Percentiles rank a stretch among this genome's conserved stretches.
Evolutionary conservation across 2,888 invertebrate genomes (phyloP).

Genomic region (Mythimna loreyi): DNA sequence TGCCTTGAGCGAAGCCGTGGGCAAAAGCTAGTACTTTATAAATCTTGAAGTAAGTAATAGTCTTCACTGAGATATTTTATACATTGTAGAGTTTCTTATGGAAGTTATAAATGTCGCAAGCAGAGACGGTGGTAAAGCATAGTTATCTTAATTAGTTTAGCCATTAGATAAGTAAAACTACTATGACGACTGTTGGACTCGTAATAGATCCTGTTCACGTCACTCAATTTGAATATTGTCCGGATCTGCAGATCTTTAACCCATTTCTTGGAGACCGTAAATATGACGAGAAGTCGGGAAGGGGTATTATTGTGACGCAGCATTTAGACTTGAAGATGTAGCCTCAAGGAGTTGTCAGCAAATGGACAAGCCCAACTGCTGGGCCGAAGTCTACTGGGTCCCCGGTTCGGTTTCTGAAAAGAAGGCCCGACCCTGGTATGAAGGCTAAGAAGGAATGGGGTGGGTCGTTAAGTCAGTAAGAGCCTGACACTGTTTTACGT

Average conservation of each 20-base stretch:
- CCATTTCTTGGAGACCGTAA: constrained; percentile 6
- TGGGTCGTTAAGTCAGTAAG: too few species aligned
- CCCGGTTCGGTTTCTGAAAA: too few species aligned
- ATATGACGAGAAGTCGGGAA: not conserved
- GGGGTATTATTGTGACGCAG: not conserved
- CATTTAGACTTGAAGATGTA: too few species aligned
- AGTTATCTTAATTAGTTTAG: constrained; percentile 16
- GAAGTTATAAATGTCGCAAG: not conserved
- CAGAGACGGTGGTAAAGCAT: not conserved
- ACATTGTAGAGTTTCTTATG: not conserved
- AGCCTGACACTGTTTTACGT: too few species aligned
- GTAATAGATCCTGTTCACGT: constrained; percentile 37
- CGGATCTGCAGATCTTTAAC: too few species aligned
- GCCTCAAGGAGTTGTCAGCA: too few species aligned
- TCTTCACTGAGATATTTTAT: not conserved
- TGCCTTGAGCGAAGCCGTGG: too few species aligned
- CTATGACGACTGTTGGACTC: constrained; percentile 10
- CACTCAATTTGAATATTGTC: constrained; percentile 38
- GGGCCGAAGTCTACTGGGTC: too few species aligned
- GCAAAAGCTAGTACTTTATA: too few species aligned
- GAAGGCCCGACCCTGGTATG: too few species aligned
- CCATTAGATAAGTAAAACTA: not conserved
- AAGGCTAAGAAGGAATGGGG: too few species aligned
- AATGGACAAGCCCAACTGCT: too few species aligned
- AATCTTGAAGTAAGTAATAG: not conserved